Evolutionary conservation across 2,888 invertebrate genomes (phyloP).

Genomic region (Deilephila porcellus): DNA sequence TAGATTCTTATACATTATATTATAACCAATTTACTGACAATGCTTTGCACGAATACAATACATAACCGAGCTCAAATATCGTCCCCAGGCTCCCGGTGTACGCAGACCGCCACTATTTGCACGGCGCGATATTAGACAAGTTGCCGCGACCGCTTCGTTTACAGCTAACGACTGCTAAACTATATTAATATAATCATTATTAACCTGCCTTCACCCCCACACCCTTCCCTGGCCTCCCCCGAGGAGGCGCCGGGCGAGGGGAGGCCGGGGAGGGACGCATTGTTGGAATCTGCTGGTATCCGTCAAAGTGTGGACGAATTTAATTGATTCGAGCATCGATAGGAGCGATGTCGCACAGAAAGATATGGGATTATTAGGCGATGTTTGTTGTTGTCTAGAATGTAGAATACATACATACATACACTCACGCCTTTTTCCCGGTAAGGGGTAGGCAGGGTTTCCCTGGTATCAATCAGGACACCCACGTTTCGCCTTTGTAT

Average conservation of each 20-base stretch:
- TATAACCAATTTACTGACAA: too few species aligned
- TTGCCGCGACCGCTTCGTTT: conserved; percentile 69
- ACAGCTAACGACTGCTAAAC: conserved; percentile 74
- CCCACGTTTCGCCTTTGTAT: too few species aligned
- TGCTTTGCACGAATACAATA: background rate
- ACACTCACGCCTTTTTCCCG: too few species aligned
- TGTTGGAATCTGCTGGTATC: conserved; percentile 54
- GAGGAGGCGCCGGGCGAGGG: conserved; percentile 31
- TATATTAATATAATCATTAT: conserved; percentile 81
- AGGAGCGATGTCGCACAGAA: conserved; percentile 45
- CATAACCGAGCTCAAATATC: background rate
- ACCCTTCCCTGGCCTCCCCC: conserved; percentile 38
- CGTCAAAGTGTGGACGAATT: conserved; percentile 69
- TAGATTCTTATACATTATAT: too few species aligned
- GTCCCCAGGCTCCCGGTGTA: conserved; percentile 47
- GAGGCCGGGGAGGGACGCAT: conserved; percentile 38
- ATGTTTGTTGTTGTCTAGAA: background rate
- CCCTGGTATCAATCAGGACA: too few species aligned
- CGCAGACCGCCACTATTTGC: conserved; percentile 69
- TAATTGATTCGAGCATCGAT: conserved; percentile 68
- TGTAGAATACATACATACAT: background rate
- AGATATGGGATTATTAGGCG: background rate
- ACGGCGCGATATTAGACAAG: conserved; percentile 75
- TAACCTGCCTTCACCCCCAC: conserved; percentile 58
- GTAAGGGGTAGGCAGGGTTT: too few species aligned